Evolutionary conservation across 2,888 invertebrate genomes (phyloP), one percentile per base, ranked within the genome.

Genomic region (Alcis repandata): DNA sequence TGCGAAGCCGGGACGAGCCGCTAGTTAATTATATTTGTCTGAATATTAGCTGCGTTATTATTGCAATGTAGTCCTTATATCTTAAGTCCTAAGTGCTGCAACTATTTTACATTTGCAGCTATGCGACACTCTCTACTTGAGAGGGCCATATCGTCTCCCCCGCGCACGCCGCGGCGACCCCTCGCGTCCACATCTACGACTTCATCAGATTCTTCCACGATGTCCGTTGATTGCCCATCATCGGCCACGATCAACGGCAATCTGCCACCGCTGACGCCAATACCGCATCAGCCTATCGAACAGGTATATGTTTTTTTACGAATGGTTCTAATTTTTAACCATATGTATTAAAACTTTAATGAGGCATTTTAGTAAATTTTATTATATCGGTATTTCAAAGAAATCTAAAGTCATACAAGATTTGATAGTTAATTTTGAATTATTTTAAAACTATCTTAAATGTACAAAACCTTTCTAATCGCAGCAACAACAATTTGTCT

Each of bases 81-180:
- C 11, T 11, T 8, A 20, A 46, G 27, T 32, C 11, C 1, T 11
- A 17, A 17, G 11, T 48, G 48, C 8, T 27, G n/a, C 11, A 15
- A 9, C 2, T 2, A 15, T 27, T 48, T 15, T 15, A 4, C 53
- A 10, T 11, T 58, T 64, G 38, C 80, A 96, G 96, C 96, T 62
- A 95, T 96, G 86, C 94, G 95, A 3, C 95, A 96, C 84, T 95
- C 96, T 0, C 88, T 96, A 9, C 86, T 96, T 79, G 96, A 96
- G 76, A 85, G 93, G 1, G 86, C 87, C 2, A 86, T 94, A 27
- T 91, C 94, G 33, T 94, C 87, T 0, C 93, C 89, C 20, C 94
- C 87, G 43, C 84, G 93, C 80, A 89, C 94, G 70, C 94, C 94
- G 68, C 87, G 94, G 76, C 84, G 94, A 72, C 92, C 94, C 66